Base-by-base conservation (phyloP, 2,797 vertebrate genomes). In the Paedocypris micromegethes region DNA sequence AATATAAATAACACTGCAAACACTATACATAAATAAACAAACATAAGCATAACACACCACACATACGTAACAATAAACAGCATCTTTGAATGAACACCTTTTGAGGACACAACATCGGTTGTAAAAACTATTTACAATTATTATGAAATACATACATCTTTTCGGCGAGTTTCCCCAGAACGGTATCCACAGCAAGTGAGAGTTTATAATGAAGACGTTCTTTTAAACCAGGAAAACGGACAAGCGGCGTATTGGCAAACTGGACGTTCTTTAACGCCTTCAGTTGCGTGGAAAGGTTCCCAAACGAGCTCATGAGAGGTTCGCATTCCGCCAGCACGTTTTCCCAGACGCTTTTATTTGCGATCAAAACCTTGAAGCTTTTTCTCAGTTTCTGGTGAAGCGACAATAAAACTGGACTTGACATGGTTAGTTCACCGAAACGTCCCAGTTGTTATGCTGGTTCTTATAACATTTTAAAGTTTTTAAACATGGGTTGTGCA, bases 211-310 rank as follows among this genome's bases (percentile, higher is more conserved):
- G 81, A 7, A 95, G 85, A 4, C 85, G 83, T 5, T 88, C 83
- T 52, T 86, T 77, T 48, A 95, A 73, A 5, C 89, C 77, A 0
- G 88, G 86, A 8, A 95, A 94, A 55, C 5, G 60, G 39, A 62
- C 58, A 2, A 96, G 88, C 0, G 92, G 84, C 0, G 86, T 91
- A 77, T 80, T 78, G 6, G 77, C 62, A 2, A 93, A 73, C 0
- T 78, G 69, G 5, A 90, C 77, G 4, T 70, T 83, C 58, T 84
- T 82, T 1, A 89, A 78, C 0, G 92, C 90, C 43, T 80, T 81
- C 40, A 86, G 70, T 83, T 96, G 94, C 76, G 90, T 88, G 0
- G 85, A 89, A 69, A 95, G 71, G 70, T 92, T 94, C 60, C 88
- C 81, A 3, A 95, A 80, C 1, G 92, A 90, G 42, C 6, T 79